Base-by-base conservation (phyloP, 1,140 invertebrate genomes). In the Apolygus lucorum region DNA sequence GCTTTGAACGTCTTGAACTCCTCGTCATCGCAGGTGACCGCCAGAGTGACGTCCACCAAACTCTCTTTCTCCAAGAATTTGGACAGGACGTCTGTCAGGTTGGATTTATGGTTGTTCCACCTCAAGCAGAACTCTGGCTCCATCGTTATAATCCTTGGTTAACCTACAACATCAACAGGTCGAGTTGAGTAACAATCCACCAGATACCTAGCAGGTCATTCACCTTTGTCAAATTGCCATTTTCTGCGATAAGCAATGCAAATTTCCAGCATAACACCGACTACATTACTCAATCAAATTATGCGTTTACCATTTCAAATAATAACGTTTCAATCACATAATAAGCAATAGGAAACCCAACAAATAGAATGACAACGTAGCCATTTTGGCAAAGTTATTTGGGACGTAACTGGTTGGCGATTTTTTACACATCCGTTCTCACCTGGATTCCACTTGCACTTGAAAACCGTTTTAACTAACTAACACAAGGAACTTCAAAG, bases 41-140 rank as follows among this genome's bases (percentile, higher is more conserved):
- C 92, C 77, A 96, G 84, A 74, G 93, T 96, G 74, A 95, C 93
- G 84, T 93, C 92, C 78, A 92, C 93, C 73, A 95, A 85, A 74
- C 88, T 88, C 82, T 93, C 90, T 79, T 91, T 84, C 80, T 91
- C 88, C 75, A 93, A 82, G 77, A 93, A 84, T 75, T 89, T 91
- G 78, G 88, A 90, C 76, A 93, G 84, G 76, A 93, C 91, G 82
- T 91, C 90, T 76, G 90, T 92, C 79, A 94, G 83, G 82, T 93
- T 93, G 79, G 84, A 87, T 77, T 89, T 90, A 84, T 94, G 92
- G 83, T 95, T 95, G 85, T 93, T 93, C 92, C 92, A 95, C 80
- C 91, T 88, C 78, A 95, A 86, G 82, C 91, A 93, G 84, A 93
- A 95, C 85, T 94, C 91, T 86, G 93, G 92, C 84, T 93, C 90